phyloP scores from a whole-genome alignment of 2,797 vertebrate species.

The Acanthopagrus latus region DNA sequence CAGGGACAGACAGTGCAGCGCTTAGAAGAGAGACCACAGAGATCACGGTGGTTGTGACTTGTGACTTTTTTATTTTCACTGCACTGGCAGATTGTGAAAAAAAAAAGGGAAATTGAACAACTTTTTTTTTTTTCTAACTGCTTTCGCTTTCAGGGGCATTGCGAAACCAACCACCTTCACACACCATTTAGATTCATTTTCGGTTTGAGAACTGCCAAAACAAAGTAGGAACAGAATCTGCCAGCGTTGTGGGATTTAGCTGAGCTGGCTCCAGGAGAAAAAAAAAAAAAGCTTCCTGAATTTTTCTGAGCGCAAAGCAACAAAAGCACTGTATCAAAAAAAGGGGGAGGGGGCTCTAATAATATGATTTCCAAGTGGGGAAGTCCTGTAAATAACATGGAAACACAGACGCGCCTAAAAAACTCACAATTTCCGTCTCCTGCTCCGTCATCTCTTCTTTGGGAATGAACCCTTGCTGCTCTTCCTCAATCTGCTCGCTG shows the following conservation, averaged over 20 bases:
- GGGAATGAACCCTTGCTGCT: slow-evolving; percentile 66
- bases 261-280: background rate
- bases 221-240: slow-evolving; percentile 14
- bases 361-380: slow-evolving; percentile 13
- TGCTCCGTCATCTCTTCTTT: slow-evolving; percentile 84
- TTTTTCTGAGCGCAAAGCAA: background rate
- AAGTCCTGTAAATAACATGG: slow-evolving; percentile 56
- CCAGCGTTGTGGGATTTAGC: background rate
- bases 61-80: background rate
- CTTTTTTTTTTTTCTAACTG: background rate
- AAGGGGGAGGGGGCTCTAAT: background rate
- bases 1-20: slow-evolving; percentile 21
- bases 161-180: slow-evolving; percentile 21
- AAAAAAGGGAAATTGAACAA: background rate
- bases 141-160: slow-evolving; percentile 53
- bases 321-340: background rate
- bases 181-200: slow-evolving; percentile 26
- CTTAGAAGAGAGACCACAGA: slow-evolving; percentile 7
- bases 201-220: background rate
- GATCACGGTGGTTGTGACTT: no score
- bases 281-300: background rate
- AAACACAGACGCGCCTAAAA: slow-evolving; percentile 46
- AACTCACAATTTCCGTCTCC: slow-evolving; percentile 84
- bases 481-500: slow-evolving; percentile 79
- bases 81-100: background rate